phyloP scores from a whole-genome alignment of 1,140 invertebrate species.

The Hylyphantes graminicola region DNA sequence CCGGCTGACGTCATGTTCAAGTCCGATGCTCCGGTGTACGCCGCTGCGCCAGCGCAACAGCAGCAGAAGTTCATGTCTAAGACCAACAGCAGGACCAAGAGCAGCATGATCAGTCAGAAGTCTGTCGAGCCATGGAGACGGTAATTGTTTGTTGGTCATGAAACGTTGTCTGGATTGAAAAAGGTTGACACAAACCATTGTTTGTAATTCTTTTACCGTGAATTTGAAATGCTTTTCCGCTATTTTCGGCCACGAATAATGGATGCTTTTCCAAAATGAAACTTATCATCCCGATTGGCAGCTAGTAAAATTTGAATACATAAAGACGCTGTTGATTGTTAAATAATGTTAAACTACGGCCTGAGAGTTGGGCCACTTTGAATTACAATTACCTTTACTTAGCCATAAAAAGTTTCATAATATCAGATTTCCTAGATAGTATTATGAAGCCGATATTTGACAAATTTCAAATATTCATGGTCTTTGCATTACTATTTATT shows the following conservation, averaged over 20 bases:
- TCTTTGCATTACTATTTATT: too few relatives aligned
- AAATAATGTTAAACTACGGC: too few relatives aligned
- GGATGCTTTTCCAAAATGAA: neutral
- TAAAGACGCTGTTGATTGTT: too few relatives aligned
- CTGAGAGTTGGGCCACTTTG: too few relatives aligned
- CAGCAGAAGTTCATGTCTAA: slow-evolving; percentile 26
- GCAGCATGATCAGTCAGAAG: slow-evolving; percentile 37
- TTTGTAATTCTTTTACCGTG: neutral
- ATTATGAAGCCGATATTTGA: too few relatives aligned
- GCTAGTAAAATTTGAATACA: too few relatives aligned
- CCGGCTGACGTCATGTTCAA: slow-evolving; percentile 29
- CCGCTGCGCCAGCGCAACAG: slow-evolving; percentile 15
- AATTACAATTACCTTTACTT: too few relatives aligned
- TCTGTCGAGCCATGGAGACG: slow-evolving; percentile 18
- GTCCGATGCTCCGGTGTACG: neutral
- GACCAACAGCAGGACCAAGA: slow-evolving; percentile 11
- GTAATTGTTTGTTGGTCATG: neutral
- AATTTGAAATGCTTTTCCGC: neutral
- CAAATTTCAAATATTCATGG: too few relatives aligned
- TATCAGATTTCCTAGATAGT: too few relatives aligned
- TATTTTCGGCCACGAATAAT: neutral
- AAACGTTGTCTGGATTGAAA: neutral
- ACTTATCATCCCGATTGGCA: neutral
- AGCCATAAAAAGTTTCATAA: too few relatives aligned
- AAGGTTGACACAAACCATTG: neutral